These are phyloP conservation scores for Pseudomugil tenellus DNA, from an alignment of 2,797 vertebrate genomes.

Conservation along the genomic window DNA sequence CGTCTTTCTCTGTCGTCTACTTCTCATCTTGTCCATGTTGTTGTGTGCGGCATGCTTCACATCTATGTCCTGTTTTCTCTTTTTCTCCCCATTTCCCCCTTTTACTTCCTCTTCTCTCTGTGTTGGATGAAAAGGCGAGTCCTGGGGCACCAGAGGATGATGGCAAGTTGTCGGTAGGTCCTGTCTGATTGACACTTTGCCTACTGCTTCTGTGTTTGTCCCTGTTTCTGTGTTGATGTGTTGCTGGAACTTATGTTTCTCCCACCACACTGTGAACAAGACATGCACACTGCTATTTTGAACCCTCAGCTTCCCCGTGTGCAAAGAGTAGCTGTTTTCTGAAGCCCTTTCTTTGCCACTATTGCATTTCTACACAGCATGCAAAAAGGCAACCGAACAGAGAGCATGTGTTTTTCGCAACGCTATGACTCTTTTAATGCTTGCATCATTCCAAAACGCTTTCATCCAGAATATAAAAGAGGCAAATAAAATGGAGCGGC, in stretches of 20 bases:
- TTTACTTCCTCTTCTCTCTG: conserved; percentile 79
- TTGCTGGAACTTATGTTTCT: conserved; percentile 36
- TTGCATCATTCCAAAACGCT: conserved; percentile 14
- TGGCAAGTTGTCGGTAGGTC: conserved; percentile 92
- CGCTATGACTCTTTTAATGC: conserved; percentile 17
- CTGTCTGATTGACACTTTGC: conserved; percentile 70
- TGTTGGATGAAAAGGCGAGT: conserved; percentile 84
- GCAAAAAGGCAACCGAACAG: conserved; percentile 39
- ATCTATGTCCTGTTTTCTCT: conserved; percentile 79
- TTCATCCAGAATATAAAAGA: conserved; percentile 23
- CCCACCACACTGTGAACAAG: conserved; percentile 46
- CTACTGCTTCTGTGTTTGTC: conserved; percentile 67
- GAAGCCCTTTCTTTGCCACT: conserved; percentile 22
- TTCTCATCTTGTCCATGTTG: conserved; percentile 60
- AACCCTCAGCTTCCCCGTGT: conserved; percentile 49
- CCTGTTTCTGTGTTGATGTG: conserved; percentile 58
- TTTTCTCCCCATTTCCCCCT: conserved; percentile 33
- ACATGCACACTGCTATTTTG: conserved; percentile 47
- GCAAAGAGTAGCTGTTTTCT: conserved; percentile 38
- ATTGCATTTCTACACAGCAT: conserved; percentile 35
- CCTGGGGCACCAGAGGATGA: conserved; percentile 88
- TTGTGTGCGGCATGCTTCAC: conserved; percentile 80
- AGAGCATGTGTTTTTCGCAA: conserved; percentile 34
- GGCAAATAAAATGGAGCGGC: conserved; percentile 28
- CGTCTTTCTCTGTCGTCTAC: conserved; percentile 61